Conservation (phyloP, 30 jellyfish, hydroid and myxozoan genomes). For the Hydra vulgaris region DNA sequence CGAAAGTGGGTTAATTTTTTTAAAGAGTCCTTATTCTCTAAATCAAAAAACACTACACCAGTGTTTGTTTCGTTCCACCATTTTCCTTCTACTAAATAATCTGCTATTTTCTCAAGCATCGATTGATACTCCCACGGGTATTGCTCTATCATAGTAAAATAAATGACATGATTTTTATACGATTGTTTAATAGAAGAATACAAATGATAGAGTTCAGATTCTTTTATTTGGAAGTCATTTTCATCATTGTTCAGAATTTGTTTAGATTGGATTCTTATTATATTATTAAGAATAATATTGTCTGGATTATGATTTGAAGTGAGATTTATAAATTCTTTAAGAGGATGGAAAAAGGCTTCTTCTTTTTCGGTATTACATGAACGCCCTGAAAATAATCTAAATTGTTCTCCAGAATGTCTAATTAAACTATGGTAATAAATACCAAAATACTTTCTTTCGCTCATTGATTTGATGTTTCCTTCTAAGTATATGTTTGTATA, state of each 20-base stretch:
- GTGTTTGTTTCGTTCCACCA: constrained; percentile 2
- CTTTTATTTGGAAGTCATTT: background rate
- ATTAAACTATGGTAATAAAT: background rate
- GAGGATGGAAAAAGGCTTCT: constrained; percentile 1
- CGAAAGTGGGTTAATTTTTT: background rate
- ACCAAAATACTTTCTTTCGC: constrained; percentile 7
- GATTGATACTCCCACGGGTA: constrained; percentile 1
- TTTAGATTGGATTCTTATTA: background rate
- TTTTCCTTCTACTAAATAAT: background rate
- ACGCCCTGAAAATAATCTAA: constrained; percentile 9
- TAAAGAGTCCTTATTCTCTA: background rate
- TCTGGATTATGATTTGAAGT: constrained; percentile 19
- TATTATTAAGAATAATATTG: background rate
- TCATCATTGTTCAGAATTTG: background rate
- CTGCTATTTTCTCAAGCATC: background rate
- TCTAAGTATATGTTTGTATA: background rate
- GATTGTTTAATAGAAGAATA: constrained; percentile 1
- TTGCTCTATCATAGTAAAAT: background rate
- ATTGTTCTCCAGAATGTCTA: constrained; percentile 13
- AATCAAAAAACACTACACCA: background rate
- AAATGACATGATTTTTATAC: background rate
- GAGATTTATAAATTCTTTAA: constrained; percentile 4
- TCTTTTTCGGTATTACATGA: constrained; percentile 14
- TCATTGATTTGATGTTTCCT: background rate
- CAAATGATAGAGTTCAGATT: constrained; percentile 2